Conservation (phyloP, 2,113 vertebrate genomes). For the Pipra filicauda region DNA sequence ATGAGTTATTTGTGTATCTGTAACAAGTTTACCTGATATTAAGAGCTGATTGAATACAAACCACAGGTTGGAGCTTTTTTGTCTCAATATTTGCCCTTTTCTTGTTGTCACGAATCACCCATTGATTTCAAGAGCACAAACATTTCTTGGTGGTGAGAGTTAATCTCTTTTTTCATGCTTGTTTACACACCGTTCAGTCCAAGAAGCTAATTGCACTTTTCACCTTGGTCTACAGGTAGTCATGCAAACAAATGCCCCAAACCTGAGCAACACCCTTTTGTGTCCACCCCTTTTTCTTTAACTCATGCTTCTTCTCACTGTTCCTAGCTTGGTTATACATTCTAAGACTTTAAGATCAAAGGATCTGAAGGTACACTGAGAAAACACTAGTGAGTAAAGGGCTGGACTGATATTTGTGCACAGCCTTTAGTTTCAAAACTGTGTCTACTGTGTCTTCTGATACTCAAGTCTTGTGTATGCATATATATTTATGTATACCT, state of each 20-base stretch:
- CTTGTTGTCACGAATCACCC: conserved; percentile 70
- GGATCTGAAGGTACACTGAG: conserved; percentile 27
- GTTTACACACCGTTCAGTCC: conserved; percentile 71
- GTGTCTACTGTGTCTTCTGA: conserved; percentile 19
- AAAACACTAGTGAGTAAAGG: conserved; percentile 33
- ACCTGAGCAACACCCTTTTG: conserved; percentile 40
- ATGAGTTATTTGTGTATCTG: conserved; percentile 56
- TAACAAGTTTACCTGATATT: conserved; percentile 69
- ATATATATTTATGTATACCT: background rate
- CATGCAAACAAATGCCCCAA: conserved; percentile 66
- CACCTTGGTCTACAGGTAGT: conserved; percentile 74
- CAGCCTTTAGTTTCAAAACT: conserved; percentile 53
- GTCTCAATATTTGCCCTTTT: conserved; percentile 72
- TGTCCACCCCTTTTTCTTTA: conserved; percentile 60
- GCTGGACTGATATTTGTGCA: conserved; percentile 28
- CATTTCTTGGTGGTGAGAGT: conserved; percentile 40
- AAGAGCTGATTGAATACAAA: conserved; percentile 47
- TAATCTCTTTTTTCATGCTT: conserved; percentile 74
- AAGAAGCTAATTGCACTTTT: conserved; percentile 77
- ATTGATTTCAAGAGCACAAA: conserved; percentile 69
- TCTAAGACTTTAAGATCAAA: conserved; percentile 70
- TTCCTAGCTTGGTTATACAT: conserved; percentile 55
- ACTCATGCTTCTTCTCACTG: conserved; percentile 54
- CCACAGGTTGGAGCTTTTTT: conserved; percentile 51
- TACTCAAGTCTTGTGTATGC: background rate